phyloP scores from a whole-genome alignment of 1,140 invertebrate genomes.

The Tribolium castaneum region DNA sequence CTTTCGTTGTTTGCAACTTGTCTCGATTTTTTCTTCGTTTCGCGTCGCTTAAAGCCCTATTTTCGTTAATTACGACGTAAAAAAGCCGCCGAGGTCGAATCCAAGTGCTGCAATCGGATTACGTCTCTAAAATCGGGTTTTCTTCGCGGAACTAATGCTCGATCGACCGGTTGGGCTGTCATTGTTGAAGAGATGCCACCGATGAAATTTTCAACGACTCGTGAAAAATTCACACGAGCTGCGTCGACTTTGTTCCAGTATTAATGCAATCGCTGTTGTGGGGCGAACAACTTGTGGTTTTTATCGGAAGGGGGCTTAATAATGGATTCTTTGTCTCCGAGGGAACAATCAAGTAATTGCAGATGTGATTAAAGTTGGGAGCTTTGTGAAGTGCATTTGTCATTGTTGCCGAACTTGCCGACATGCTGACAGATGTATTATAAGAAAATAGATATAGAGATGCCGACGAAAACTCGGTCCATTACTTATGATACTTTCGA shows the following conservation, averaged over 20 bases:
- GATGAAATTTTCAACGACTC: not conserved
- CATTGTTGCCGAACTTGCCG: not conserved
- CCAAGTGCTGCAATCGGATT: constrained; percentile 26
- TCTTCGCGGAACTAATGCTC: not conserved
- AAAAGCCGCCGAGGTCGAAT: not conserved
- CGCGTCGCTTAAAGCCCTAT: not conserved
- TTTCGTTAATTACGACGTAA: constrained; percentile 17
- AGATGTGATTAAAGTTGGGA: not conserved
- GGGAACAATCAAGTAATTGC: constrained; percentile 2
- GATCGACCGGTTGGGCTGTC: not conserved
- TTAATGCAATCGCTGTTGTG: not conserved
- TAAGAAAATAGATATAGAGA: constrained; percentile 13
- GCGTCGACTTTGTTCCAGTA: not conserved
- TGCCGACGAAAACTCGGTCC: not conserved
- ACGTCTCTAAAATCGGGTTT: not conserved
- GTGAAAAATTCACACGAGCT: constrained; percentile 1
- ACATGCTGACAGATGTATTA: constrained; percentile 10
- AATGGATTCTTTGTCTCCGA: not conserved
- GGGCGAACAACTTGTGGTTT: constrained; percentile 10
- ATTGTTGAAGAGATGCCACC: not conserved
- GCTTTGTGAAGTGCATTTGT: not conserved
- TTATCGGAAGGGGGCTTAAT: not conserved
- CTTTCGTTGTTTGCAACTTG: not conserved
- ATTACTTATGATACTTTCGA: not conserved
- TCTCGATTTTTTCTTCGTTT: not conserved